Percentiles rank a stretch among this genome's conserved stretches.
Evolutionary conservation across 2,113 vertebrate genomes (phyloP).

Genomic region (Podarcis muralis): DNA sequence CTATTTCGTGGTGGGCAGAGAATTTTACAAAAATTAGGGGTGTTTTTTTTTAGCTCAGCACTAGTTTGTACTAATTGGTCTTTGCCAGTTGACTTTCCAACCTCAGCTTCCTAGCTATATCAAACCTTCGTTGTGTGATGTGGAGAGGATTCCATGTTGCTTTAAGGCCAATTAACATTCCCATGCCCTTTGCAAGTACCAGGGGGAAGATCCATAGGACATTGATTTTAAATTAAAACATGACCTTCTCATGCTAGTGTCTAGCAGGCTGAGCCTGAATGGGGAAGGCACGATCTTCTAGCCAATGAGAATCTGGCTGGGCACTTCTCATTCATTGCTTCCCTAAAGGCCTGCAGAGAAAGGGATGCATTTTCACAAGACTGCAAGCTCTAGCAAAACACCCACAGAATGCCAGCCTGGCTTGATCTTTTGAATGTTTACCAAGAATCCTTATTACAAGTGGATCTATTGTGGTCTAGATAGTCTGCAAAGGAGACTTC

Average conservation of each 20-base stretch:
- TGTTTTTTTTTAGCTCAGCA: neutral
- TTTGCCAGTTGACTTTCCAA: neutral
- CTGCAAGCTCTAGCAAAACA: conserved; percentile 56
- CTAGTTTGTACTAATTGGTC: neutral
- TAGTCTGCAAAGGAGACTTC: neutral
- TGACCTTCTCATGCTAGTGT: conserved; percentile 29
- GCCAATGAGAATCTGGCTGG: conserved; percentile 33
- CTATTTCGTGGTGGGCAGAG: neutral
- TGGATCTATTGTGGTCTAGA: neutral
- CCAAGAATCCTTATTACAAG: neutral
- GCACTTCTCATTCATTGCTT: conserved; percentile 15
- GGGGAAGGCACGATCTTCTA: neutral
- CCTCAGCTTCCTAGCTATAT: neutral
- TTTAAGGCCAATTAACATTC: conserved; percentile 31
- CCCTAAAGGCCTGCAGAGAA: conserved; percentile 25
- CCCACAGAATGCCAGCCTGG: neutral
- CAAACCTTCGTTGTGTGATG: neutral
- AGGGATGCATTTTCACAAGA: conserved; percentile 48
- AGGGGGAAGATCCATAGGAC: neutral
- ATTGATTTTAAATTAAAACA: conserved; percentile 51
- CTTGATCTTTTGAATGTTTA: neutral
- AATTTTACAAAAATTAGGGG: neutral
- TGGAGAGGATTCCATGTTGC: neutral
- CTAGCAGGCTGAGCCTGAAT: conserved; percentile 42
- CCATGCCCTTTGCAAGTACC: neutral